Conservation (phyloP, 2,113 vertebrate species). For the Nibea albiflora region DNA sequence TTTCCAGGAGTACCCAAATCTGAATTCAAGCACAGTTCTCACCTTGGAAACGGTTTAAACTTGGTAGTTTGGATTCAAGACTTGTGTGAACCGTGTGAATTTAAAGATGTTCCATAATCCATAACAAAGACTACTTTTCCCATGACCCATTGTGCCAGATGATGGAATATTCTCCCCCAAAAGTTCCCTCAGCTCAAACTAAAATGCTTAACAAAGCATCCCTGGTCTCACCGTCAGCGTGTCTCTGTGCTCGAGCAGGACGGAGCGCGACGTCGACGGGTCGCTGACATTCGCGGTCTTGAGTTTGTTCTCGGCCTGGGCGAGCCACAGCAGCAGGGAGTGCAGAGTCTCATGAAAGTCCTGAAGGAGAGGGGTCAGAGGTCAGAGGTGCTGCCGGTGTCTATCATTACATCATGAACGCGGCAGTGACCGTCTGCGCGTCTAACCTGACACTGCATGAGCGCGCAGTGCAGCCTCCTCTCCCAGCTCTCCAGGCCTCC, state of each 20-base stretch:
- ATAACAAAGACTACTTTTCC: no score
- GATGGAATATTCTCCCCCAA: no score
- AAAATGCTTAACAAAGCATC: no score
- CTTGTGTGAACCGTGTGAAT: no score
- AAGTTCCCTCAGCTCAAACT: no score
- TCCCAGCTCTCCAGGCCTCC: constrained; percentile 85
- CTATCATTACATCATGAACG: no score
- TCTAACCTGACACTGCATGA: constrained; percentile 91
- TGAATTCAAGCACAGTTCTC: no score
- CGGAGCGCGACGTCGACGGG: constrained; percentile 57
- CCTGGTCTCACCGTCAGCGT: constrained; percentile 83
- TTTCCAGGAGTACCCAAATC: no score
- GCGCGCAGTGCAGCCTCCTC: constrained; percentile 80
- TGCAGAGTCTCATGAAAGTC: constrained; percentile 92
- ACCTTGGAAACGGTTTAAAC: no score
- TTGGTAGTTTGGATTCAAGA: no score
- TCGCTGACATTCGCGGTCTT: constrained; percentile 66
- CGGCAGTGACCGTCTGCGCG: neutral
- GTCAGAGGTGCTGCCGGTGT: neutral
- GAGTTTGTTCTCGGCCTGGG: constrained; percentile 83
- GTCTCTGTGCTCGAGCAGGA: constrained; percentile 77
- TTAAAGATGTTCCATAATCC: no score
- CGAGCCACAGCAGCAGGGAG: constrained; percentile 89
- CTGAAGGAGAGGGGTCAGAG: constrained; percentile 74
- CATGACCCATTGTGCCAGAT: no score